A percentile compares a stretch with the other conserved stretches of the same genome.
phyloP scores from a whole-genome alignment of 2,797 vertebrate species.

The Hydrolagus colliei region DNA sequence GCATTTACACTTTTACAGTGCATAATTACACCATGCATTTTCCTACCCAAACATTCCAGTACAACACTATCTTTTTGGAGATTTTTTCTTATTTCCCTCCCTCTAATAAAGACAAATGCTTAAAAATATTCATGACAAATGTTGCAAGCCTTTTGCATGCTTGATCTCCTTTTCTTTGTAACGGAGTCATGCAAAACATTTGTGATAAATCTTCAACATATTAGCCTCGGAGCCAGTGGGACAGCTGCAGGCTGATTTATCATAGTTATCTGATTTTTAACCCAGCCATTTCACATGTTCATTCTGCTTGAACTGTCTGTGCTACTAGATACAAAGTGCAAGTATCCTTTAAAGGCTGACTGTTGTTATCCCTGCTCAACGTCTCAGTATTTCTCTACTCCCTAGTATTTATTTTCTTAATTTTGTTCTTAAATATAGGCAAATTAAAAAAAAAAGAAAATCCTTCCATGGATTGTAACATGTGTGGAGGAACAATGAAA shows the following conservation, averaged over 20 bases:
- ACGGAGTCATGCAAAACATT: conserved; percentile 11
- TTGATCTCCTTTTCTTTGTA: conserved; percentile 9
- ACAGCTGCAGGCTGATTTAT: conserved; percentile 21
- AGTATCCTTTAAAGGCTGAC: background rate
- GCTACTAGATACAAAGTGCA: conserved; percentile 11
- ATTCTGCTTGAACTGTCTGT: conserved; percentile 21
- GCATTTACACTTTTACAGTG: too few species aligned
- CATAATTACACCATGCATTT: background rate
- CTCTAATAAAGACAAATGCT: conserved; percentile 10
- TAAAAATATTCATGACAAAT: background rate
- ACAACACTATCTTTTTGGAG: background rate
- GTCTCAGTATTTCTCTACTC: background rate
- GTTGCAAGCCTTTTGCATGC: background rate
- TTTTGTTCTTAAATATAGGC: background rate
- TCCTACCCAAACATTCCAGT: background rate
- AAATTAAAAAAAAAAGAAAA: too few species aligned
- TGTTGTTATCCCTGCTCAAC: conserved; percentile 2
- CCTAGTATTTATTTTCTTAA: background rate
- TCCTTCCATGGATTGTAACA: too few species aligned
- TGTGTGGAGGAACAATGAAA: too few species aligned
- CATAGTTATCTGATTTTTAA: conserved; percentile 31
- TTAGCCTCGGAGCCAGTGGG: conserved; percentile 19
- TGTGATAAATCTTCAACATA: conserved; percentile 25
- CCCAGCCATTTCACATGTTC: conserved; percentile 18
- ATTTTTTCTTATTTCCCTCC: too few species aligned